Evolutionary conservation across 2,888 invertebrate species (phyloP).

Genomic region (Erebia aethiops): DNA sequence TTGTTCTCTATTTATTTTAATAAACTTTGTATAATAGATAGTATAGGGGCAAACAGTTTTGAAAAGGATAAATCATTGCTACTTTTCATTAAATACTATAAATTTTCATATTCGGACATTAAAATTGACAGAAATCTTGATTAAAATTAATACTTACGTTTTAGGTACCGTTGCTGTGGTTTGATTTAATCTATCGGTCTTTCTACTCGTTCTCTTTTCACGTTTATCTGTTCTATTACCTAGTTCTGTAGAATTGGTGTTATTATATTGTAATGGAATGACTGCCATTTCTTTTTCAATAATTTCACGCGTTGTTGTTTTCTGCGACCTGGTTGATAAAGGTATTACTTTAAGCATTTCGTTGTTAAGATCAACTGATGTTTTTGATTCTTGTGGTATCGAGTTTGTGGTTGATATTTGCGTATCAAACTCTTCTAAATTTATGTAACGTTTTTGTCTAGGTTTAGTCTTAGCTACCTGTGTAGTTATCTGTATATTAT

Average conservation of each 20-base stretch:
- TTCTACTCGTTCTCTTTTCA: conserved; percentile 78
- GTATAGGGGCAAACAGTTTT: background rate
- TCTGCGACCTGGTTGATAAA: conserved; percentile 47
- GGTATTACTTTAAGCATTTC: conserved; percentile 70
- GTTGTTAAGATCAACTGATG: conserved; percentile 52
- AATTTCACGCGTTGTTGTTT: conserved; percentile 43
- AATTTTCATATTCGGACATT: background rate
- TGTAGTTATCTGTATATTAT: conserved; percentile 48
- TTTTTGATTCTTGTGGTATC: conserved; percentile 40
- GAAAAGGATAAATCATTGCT: background rate
- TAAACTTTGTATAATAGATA: background rate
- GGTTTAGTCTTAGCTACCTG: conserved; percentile 47
- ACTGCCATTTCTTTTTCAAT: conserved; percentile 60
- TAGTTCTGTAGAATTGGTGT: conserved; percentile 72
- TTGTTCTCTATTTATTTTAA: conserved; percentile 5
- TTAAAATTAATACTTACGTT: conserved; percentile 60
- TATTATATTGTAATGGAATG: conserved; percentile 65
- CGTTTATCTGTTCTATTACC: conserved; percentile 68
- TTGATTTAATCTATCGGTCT: conserved; percentile 77
- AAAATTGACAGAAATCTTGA: background rate
- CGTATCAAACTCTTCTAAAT: conserved; percentile 57
- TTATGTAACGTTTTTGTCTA: conserved; percentile 60
- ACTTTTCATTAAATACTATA: too few species aligned
- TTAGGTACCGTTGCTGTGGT: conserved; percentile 78
- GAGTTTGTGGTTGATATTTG: conserved; percentile 57